phyloP scores from a whole-genome alignment of 2,797 vertebrate genomes.

The Poecilia gillii region DNA sequence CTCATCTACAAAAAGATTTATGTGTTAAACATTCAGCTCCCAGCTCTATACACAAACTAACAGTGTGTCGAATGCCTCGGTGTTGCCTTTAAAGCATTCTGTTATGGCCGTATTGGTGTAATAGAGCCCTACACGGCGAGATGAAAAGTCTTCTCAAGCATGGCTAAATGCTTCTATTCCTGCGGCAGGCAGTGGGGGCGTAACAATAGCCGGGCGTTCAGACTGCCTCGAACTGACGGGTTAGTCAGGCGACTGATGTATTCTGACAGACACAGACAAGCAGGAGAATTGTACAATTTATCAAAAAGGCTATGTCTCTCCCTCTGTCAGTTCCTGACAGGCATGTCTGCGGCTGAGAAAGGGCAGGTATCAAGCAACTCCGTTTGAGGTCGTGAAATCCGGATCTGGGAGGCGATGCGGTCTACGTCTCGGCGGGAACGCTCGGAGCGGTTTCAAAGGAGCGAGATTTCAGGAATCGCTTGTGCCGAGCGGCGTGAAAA shows the following conservation, averaged over 20 bases:
- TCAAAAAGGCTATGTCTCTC: conserved; percentile 70
- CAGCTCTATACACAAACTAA: conserved; percentile 55
- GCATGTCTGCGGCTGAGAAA: conserved; percentile 54
- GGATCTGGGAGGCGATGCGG: conserved; percentile 14
- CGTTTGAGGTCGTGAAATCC: conserved; percentile 35
- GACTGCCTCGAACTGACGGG: conserved; percentile 76
- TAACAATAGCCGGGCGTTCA: conserved; percentile 39
- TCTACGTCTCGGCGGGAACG: not conserved
- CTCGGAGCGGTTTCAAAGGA: conserved; percentile 6
- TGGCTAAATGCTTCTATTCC: conserved; percentile 73
- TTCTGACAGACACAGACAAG: conserved; percentile 74
- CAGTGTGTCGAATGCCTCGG: conserved; percentile 63
- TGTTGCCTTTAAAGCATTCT: conserved; percentile 68
- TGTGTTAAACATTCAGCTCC: conserved; percentile 41
- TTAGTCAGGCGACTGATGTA: conserved; percentile 76
- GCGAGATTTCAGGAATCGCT: conserved; percentile 1
- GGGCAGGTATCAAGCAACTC: conserved; percentile 54
- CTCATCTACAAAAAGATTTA: conserved; percentile 56
- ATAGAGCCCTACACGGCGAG: conserved; percentile 68
- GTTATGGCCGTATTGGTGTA: conserved; percentile 67
- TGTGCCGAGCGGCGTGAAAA: conserved; percentile 11
- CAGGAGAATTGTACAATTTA: conserved; percentile 72
- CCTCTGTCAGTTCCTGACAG: conserved; percentile 69
- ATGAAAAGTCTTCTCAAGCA: conserved; percentile 79
- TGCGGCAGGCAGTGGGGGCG: conserved; percentile 17